These are phyloP conservation scores for Phrynocephalus vlangalii DNA, from an alignment of 2,797 vertebrate species.

Conservation along the genomic window DNA sequence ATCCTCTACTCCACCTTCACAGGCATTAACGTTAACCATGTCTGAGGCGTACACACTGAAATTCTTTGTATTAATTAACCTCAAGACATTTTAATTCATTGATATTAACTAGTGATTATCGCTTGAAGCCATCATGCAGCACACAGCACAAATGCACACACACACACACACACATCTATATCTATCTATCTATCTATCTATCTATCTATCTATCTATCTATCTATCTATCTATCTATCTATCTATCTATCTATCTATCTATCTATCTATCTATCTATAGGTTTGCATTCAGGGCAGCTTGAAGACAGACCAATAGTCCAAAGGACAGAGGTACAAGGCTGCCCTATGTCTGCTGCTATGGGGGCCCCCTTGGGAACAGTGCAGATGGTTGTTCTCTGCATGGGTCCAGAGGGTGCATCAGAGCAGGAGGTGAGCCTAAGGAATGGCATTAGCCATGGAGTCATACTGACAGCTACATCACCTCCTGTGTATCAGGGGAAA, in stretches of 20 bases:
- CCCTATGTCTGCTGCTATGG: neutral
- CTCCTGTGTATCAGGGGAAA: neutral
- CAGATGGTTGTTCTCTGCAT: neutral
- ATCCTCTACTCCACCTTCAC: neutral
- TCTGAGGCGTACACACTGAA: no score
- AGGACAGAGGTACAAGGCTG: neutral
- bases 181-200: no score
- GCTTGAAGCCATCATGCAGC: neutral
- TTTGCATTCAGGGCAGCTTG: neutral
- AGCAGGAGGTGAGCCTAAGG: neutral
- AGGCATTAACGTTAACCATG: neutral
- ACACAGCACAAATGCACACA: neutral
- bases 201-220: no score
- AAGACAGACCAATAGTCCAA: neutral
- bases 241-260: no score
- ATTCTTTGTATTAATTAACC: no score
- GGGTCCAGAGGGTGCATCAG: neutral
- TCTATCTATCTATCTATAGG: slow-evolving; percentile 33
- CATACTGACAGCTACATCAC: neutral
- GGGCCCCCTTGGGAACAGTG: neutral
- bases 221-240: no score
- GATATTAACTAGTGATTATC: no score
- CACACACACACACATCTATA: no score
- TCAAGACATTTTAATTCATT: no score
- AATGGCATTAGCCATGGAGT: neutral